Evolutionary conservation across 2,888 invertebrate species (phyloP).

Genomic region (Ganaspis brasiliensis): DNA sequence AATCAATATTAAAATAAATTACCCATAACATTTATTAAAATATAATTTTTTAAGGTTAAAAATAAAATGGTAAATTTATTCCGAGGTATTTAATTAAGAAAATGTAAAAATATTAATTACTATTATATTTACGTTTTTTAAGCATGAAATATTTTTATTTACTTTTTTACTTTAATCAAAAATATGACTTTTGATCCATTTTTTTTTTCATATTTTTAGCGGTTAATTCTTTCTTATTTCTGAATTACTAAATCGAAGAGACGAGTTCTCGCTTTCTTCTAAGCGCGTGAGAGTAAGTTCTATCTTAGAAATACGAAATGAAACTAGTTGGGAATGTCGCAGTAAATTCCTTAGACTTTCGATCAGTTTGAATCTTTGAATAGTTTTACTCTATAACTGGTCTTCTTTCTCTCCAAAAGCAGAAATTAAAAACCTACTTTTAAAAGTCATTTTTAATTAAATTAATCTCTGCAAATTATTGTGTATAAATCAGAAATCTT

Average conservation of each 20-base stretch:
- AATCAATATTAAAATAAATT: no score
- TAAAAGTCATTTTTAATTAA: background rate
- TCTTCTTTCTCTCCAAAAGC: slow-evolving; percentile 8
- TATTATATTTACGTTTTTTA: no score
- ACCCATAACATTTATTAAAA: no score
- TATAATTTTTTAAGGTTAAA: no score
- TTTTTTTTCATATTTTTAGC: background rate
- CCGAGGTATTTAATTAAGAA: no score
- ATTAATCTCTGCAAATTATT: background rate
- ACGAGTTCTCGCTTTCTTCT: slow-evolving; percentile 39
- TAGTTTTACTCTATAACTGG: slow-evolving; percentile 2
- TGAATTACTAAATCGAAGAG: slow-evolving; percentile 1
- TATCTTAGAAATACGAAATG: slow-evolving; percentile 60
- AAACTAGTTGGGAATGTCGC: slow-evolving; percentile 45
- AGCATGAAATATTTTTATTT: no score
- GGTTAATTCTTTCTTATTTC: background rate
- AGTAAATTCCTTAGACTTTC: slow-evolving; percentile 19
- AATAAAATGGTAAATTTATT: no score
- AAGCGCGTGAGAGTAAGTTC: slow-evolving; percentile 52
- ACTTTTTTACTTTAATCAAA: background rate
- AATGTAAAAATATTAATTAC: no score
- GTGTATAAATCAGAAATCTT: background rate
- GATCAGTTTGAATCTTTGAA: slow-evolving; percentile 16
- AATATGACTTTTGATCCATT: background rate
- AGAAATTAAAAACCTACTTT: background rate